Base-by-base conservation (phyloP, 2,888 invertebrate genomes). In the Chrysolina oricalcia region DNA sequence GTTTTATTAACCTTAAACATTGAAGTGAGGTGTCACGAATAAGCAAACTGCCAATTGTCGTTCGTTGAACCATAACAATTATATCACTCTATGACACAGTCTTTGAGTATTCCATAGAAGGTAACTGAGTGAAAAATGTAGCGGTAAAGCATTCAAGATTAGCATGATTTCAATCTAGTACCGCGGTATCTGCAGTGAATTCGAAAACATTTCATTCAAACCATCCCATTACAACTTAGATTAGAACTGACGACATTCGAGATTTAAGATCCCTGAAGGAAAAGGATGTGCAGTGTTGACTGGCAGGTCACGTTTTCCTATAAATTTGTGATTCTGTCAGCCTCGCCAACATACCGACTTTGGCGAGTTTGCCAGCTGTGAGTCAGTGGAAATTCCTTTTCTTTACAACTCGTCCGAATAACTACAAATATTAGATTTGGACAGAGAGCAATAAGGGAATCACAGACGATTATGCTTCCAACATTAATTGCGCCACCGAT, bases 301-400 rank as follows among this genome's bases (percentile, higher is more conserved):
- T 70, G 66, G 48, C 74, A 48, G 40, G 70, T 74, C 74, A 74
- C 74, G 74, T 74, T 74, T 70, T 43, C 59, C 67, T 62, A 70
- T 71, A 66, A 74, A 74, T 74, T 69, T 70, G 66, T 67, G 74
- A 74, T 70, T 65, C 27, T 69, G 70, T 67, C 70, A 62, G 66
- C 41, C 40, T 62, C 59, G 41, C 70, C 50, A 27, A 59, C 65
- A 35, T 65, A 27, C 70, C 64, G 19, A 59, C 65, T 53, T 65
- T 53, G 19, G 65, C 63, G 65, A 46, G n/a, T 59, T 46, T 11
- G 66, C n/a, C 48, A 65, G 48, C 66, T 48, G 56, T 62, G 68
- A 70, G 27, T 74, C 74, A 74, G 56, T 56, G 70, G 70, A 59
- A 68, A 73, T 73, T 62, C 62, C 23, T 23, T 64, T 71, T 53